Conservation (phyloP, 2,113 vertebrate genomes). For the Burhinus oedicnemus region DNA sequence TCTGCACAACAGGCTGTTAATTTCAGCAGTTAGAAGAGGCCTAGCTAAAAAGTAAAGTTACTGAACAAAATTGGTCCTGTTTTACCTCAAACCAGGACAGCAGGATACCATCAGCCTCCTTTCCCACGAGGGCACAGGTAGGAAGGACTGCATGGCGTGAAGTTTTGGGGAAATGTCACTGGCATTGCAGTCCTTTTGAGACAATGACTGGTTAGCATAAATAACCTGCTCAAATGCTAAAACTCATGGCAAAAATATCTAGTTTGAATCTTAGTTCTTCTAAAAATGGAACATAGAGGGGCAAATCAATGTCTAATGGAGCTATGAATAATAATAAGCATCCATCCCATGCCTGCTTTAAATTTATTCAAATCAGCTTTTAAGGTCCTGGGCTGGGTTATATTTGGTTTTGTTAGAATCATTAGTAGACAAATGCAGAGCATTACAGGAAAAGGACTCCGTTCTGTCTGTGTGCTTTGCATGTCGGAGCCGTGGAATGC, state of each 20-base stretch:
- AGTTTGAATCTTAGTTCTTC: slow-evolving; percentile 2
- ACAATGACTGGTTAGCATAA: background rate
- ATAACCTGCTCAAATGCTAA: background rate
- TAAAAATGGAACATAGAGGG: slow-evolving; percentile 10
- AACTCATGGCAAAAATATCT: background rate
- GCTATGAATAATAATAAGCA: slow-evolving; percentile 57
- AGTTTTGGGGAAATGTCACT: background rate
- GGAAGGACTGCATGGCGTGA: background rate
- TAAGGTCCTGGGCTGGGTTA: slow-evolving; percentile 44
- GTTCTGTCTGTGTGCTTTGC: slow-evolving; percentile 43
- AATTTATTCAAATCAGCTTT: slow-evolving; percentile 63
- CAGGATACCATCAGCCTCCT: background rate
- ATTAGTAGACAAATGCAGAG: slow-evolving; percentile 68
- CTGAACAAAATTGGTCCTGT: no score
- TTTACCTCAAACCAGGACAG: no score
- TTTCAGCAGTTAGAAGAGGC: no score
- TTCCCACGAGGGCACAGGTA: background rate
- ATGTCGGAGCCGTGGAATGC: background rate
- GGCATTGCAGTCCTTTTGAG: background rate
- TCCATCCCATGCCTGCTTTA: background rate
- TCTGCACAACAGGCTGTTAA: no score
- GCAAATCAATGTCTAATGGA: background rate
- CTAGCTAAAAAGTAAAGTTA: no score
- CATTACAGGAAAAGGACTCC: slow-evolving; percentile 49
- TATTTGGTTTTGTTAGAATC: slow-evolving; percentile 70